Evolutionary conservation across 92 coral and sea anemone species (phyloP).

Genomic region (Porites evermanni): DNA sequence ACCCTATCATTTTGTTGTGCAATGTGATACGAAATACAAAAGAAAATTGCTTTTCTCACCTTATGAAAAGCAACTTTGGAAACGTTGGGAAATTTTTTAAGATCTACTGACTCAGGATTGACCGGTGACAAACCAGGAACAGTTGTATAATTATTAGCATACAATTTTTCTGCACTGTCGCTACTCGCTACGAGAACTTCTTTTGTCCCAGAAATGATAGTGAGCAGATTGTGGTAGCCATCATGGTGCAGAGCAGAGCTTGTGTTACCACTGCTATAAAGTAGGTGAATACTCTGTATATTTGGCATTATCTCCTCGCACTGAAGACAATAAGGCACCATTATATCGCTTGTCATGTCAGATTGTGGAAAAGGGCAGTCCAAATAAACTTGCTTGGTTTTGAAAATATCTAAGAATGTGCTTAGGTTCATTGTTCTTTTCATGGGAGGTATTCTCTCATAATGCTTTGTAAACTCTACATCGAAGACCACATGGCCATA

Average conservation of each 20-base stretch:
- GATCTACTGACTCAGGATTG: slow-evolving; percentile 96
- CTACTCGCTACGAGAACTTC: slow-evolving; percentile 83
- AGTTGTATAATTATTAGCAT: slow-evolving; percentile 72
- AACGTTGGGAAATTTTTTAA: slow-evolving; percentile 78
- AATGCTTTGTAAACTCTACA: slow-evolving; percentile 88
- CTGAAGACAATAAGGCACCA: slow-evolving; percentile 88
- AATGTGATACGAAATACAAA: neutral
- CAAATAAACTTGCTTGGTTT: slow-evolving; percentile 80
- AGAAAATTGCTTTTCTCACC: slow-evolving; percentile 47
- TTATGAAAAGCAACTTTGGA: slow-evolving; percentile 86
- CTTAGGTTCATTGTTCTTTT: slow-evolving; percentile 88
- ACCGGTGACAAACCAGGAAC: slow-evolving; percentile 88
- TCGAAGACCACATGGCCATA: slow-evolving; percentile 87
- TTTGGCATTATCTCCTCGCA: slow-evolving; percentile 78
- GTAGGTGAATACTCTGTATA: slow-evolving; percentile 79
- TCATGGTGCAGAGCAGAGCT: slow-evolving; percentile 92
- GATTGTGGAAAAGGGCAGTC: slow-evolving; percentile 95
- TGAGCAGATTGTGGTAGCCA: slow-evolving; percentile 88
- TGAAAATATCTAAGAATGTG: slow-evolving; percentile 82
- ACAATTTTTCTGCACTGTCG: slow-evolving; percentile 58
- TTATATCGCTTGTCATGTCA: slow-evolving; percentile 78
- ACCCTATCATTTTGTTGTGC: no score
- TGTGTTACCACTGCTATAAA: slow-evolving; percentile 93
- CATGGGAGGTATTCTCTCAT: slow-evolving; percentile 81
- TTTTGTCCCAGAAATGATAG: slow-evolving; percentile 89